Conservation (phyloP, 1,140 invertebrate species). For the Macrocentrus cingulum region DNA sequence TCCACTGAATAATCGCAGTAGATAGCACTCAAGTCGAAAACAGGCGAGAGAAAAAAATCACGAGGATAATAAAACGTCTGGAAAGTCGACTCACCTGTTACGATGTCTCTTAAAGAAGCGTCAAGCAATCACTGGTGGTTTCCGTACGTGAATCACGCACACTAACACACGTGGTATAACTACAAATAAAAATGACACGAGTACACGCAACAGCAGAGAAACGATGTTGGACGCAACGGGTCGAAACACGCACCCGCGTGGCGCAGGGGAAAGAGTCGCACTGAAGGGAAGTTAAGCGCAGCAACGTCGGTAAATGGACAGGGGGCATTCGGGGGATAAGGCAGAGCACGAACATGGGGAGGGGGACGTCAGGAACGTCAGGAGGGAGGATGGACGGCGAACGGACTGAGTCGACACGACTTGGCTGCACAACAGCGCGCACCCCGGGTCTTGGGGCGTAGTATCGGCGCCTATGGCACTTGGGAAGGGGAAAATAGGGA, state of each 20-base stretch:
- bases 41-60: neutral
- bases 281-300: constrained; percentile 26
- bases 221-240: neutral
- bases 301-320: constrained; percentile 27
- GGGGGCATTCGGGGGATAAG: constrained; percentile 23
- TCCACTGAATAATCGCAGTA: too few species aligned
- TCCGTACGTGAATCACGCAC: neutral
- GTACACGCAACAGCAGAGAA: constrained; percentile 7
- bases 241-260: constrained; percentile 26
- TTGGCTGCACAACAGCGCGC: neutral
- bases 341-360: constrained; percentile 17
- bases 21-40: too few species aligned
- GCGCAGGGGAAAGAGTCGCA: constrained; percentile 27
- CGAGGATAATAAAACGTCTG: neutral
- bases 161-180: neutral
- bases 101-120: too few species aligned
- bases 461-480: constrained; percentile 23
- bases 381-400: constrained; percentile 30
- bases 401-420: constrained; percentile 11
- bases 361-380: constrained; percentile 12
- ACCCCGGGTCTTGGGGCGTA: constrained; percentile 22
- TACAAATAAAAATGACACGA: too few species aligned
- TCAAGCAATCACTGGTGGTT: too few species aligned
- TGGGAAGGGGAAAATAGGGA: neutral
- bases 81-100: constrained; percentile 48